Evolutionary conservation across 2,888 invertebrate genomes (phyloP).

Genomic region (Desoria tigrina): DNA sequence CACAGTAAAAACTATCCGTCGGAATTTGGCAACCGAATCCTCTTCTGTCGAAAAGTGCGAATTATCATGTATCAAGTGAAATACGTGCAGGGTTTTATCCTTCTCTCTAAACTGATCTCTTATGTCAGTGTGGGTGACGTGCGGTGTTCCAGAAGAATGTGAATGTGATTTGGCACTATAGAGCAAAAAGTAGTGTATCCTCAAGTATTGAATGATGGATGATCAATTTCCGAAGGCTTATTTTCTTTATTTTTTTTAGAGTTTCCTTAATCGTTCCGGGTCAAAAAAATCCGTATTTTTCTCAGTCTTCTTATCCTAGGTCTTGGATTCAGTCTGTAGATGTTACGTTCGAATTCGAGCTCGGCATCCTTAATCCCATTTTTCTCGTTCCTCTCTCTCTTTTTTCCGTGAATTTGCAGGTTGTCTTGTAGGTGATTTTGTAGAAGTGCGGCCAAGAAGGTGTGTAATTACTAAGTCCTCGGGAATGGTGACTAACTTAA

Average conservation of each 20-base stretch:
- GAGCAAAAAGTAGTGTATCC: background rate
- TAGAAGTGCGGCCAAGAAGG: background rate
- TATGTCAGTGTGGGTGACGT: no score
- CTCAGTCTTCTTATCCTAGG: constrained; percentile 10
- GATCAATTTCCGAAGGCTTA: background rate
- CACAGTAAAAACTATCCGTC: constrained; percentile 28
- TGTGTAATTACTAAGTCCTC: constrained; percentile 3
- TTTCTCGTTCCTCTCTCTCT: background rate
- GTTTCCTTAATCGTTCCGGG: constrained; percentile 11
- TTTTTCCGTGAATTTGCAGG: no score
- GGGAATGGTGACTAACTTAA: background rate
- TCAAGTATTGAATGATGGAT: background rate
- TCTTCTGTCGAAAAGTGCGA: background rate
- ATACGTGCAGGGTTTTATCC: no score
- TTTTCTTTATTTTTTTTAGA: no score
- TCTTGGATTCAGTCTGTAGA: background rate
- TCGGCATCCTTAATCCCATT: background rate
- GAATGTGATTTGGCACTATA: constrained; percentile 5
- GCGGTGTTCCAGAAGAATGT: no score
- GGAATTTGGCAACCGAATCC: background rate
- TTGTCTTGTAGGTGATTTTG: no score
- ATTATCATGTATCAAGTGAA: no score
- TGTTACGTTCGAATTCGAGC: constrained; percentile 4
- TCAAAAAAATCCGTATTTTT: background rate
- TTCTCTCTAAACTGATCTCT: no score